Base-by-base conservation (phyloP, 2,113 vertebrate genomes). In the Ochotona curzoniae region DNA sequence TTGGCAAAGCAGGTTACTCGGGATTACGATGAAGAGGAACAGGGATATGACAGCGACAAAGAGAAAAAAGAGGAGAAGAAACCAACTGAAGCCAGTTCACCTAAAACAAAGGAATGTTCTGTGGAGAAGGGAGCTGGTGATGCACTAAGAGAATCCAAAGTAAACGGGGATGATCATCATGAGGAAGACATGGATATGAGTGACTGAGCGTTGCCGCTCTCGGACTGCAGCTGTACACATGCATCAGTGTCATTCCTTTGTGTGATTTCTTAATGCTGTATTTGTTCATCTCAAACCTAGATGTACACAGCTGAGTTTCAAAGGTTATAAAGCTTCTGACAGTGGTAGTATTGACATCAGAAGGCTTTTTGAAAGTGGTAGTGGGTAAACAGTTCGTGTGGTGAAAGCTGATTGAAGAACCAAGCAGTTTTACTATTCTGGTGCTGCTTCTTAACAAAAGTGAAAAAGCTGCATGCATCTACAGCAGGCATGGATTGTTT, bases 101-200 rank as follows among this genome's bases (percentile, higher is more conserved):
- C 98, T 0, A 99, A 98, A 96, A 96, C 69, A 3, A 98, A 98
- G 87, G 99, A 99, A 60, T 93, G 98, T 3, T 78, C 61, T 0
- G 80, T 83, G 7, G 99, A 99, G 15, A 98, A 98, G 64, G 97
- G 98, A 0, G 95, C 97, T 2, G 97, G 97, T 7, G 98, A 98
- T 1, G 60, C 94, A 0, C 96, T 96, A 6, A 98, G 99, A 94
- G 99, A 99, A 57, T 99, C 99, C 97, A 99, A 99, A 96, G 98
- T 99, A 10, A 99, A 99, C 0, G 99, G 99, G 47, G 99, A 99
- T 0, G 99, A 99, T 94, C 99, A 99, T 95, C 99, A 99, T 15
- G 99, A 99, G 80, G 99, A 99, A 96, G 99, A 99, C 97, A 99
- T 99, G 99, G 99, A 99, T 94, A 99, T 99, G 99, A 99, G 99